A percentile compares a stretch with the other conserved stretches of the same genome.
These are phyloP conservation scores for Chloroclystis v-ata DNA, from an alignment of 2,888 invertebrate genomes.

Conservation along the genomic window DNA sequence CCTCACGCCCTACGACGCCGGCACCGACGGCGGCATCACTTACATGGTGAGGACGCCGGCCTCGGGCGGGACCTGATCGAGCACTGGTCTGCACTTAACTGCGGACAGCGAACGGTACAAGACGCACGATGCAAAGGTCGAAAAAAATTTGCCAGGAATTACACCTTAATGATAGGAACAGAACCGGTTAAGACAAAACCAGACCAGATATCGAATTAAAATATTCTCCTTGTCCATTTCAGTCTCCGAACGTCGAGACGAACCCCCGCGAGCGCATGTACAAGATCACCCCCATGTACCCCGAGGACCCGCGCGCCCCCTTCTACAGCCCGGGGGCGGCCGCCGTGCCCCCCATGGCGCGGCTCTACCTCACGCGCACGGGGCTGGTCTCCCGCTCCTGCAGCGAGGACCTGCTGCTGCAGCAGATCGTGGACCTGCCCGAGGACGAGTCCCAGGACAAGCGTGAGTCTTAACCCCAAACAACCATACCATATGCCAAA, in stretches of 20 bases:
- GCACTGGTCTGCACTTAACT: no score
- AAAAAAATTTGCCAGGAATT: no score
- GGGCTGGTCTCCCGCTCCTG: conserved; percentile 86
- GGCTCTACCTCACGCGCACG: conserved; percentile 86
- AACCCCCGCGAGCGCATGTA: conserved; percentile 90
- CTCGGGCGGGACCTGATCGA: no score
- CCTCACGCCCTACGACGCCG: conserved; percentile 96
- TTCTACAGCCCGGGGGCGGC: conserved; percentile 87
- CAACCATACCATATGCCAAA: no score
- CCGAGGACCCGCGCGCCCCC: conserved; percentile 93
- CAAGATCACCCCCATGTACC: conserved; percentile 92
- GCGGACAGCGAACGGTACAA: no score
- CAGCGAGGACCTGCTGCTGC: conserved; percentile 80
- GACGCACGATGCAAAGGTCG: no score
- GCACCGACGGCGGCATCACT: conserved; percentile 94
- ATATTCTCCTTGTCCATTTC: conserved; percentile 7
- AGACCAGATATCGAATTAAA: no score
- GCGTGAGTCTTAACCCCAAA: conserved; percentile 71
- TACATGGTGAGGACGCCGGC: conserved; percentile 84
- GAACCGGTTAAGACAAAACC: no score
- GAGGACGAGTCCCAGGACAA: conserved; percentile 82
- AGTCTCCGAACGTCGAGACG: conserved; percentile 89
- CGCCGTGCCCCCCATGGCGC: conserved; percentile 90
- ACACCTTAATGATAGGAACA: no score
- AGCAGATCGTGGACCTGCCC: conserved; percentile 78